phyloP scores from a whole-genome alignment of 2,888 invertebrate genomes.

The Thecophora atra region DNA sequence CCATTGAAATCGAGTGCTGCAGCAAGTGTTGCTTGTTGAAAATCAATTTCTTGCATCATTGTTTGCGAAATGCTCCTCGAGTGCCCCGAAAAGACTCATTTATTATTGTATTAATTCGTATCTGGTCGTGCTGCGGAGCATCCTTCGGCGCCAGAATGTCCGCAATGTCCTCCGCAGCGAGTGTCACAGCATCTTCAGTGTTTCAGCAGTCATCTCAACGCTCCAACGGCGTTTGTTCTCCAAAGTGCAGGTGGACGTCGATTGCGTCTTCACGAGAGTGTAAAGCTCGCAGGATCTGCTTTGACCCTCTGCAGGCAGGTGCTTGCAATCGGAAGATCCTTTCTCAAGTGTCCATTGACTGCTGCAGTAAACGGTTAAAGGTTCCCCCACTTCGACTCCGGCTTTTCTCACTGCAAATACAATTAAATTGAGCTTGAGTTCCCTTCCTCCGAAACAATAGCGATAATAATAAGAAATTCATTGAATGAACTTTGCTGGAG shows the following conservation, averaged over 20 bases:
- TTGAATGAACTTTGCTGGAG: too few relatives aligned
- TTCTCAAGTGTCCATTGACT: neutral
- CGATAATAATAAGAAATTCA: too few relatives aligned
- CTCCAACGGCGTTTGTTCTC: neutral
- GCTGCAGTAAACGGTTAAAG: neutral
- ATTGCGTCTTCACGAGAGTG: neutral
- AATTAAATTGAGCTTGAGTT: neutral
- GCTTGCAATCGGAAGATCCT: neutral
- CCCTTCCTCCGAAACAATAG: neutral
- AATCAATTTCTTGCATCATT: conserved; percentile 39
- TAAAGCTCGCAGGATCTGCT: neutral
- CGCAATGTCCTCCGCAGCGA: neutral
- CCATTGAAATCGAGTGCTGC: neutral
- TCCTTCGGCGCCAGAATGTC: neutral
- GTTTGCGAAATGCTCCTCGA: conserved; percentile 30
- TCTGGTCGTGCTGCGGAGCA: neutral
- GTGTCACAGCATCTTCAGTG: neutral
- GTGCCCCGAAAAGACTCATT: conserved; percentile 33
- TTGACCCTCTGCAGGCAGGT: neutral
- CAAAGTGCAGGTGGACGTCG: neutral
- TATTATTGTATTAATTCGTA: conserved; percentile 36
- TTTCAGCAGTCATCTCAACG: neutral
- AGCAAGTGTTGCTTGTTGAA: conserved; percentile 26
- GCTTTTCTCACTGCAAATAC: neutral
- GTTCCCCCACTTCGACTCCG: too few relatives aligned